Conservation (phyloP, 2,888 invertebrate genomes). For the Geotrupes spiniger region DNA sequence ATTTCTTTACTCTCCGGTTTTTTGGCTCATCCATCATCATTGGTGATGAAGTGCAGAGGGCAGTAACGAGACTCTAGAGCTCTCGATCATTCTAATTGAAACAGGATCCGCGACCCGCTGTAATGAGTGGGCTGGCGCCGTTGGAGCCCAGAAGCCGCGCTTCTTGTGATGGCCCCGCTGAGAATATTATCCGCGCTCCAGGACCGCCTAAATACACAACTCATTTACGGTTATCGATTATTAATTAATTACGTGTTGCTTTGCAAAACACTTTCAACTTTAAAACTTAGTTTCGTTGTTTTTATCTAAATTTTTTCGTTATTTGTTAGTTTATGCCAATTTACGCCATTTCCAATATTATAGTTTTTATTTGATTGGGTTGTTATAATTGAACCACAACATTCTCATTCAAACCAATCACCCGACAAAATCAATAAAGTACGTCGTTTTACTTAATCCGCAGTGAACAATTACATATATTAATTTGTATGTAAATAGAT, state of each 20-base stretch:
- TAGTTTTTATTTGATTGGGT: too few species aligned
- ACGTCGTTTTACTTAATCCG: too few species aligned
- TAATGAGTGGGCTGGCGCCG: slow-evolving; percentile 44
- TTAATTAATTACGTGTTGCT: slow-evolving; percentile 31
- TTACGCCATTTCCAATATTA: too few species aligned
- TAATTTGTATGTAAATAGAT: slow-evolving; percentile 7
- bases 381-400: too few species aligned
- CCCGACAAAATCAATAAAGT: too few species aligned
- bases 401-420: too few species aligned
- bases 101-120: slow-evolving; percentile 44
- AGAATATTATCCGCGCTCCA: slow-evolving; percentile 42
- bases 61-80: slow-evolving; percentile 47
- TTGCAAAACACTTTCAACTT: slow-evolving; percentile 11
- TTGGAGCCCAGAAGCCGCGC: slow-evolving; percentile 33
- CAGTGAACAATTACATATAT: too few species aligned
- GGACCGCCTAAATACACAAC: slow-evolving; percentile 41
- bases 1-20: slow-evolving; percentile 26
- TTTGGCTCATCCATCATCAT: slow-evolving; percentile 43
- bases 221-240: slow-evolving; percentile 43
- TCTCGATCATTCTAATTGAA: slow-evolving; percentile 53
- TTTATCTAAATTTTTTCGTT: too few species aligned
- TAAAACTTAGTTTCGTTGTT: too few species aligned
- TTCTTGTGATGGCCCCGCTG: slow-evolving; percentile 42
- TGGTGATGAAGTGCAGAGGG: slow-evolving; percentile 43
- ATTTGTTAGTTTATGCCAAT: too few species aligned